phyloP scores from a whole-genome alignment of 2,113 vertebrate genomes.

The Oostethus manadensis region DNA sequence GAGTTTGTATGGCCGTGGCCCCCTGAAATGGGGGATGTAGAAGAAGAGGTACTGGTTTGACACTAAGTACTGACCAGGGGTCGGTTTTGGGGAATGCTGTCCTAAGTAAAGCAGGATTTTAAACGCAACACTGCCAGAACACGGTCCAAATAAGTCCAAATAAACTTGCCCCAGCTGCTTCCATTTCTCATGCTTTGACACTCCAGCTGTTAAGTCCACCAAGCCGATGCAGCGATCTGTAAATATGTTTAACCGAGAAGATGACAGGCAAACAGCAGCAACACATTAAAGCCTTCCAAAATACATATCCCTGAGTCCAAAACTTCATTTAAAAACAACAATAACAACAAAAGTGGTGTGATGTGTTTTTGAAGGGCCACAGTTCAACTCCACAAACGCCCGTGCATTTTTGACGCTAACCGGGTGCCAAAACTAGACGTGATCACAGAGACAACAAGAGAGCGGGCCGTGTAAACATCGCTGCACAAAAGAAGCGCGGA shows the following conservation, averaged over 20 bases:
- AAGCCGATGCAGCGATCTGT: conserved; percentile 53
- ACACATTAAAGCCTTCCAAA: conserved; percentile 54
- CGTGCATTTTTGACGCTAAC: conserved; percentile 55
- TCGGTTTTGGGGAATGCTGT: too few species aligned
- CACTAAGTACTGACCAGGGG: not conserved
- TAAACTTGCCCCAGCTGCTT: conserved; percentile 41
- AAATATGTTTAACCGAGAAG: conserved; percentile 56
- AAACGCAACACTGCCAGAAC: conserved; percentile 10
- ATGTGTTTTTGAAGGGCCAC: conserved; percentile 54
- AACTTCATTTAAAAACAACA: conserved; percentile 61
- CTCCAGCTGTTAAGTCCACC: conserved; percentile 50
- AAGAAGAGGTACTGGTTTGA: conserved; percentile 24
- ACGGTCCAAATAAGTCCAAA: conserved; percentile 27
- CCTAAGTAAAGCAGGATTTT: not conserved
- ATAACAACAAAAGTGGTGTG: conserved; percentile 38
- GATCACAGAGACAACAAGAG: conserved; percentile 64
- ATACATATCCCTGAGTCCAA: conserved; percentile 53
- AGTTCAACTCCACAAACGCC: conserved; percentile 47
- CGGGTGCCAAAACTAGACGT: conserved; percentile 55
- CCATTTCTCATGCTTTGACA: conserved; percentile 51
- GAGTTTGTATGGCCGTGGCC: conserved; percentile 27
- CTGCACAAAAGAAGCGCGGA: conserved; percentile 56
- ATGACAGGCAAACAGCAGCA: conserved; percentile 56
- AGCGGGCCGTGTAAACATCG: conserved; percentile 65
- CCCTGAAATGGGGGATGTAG: conserved; percentile 33